Evolutionary conservation across 2,797 vertebrate genomes (phyloP), one percentile per base, ranked within the genome.

Genomic region (Thalassophryne amazonica): DNA sequence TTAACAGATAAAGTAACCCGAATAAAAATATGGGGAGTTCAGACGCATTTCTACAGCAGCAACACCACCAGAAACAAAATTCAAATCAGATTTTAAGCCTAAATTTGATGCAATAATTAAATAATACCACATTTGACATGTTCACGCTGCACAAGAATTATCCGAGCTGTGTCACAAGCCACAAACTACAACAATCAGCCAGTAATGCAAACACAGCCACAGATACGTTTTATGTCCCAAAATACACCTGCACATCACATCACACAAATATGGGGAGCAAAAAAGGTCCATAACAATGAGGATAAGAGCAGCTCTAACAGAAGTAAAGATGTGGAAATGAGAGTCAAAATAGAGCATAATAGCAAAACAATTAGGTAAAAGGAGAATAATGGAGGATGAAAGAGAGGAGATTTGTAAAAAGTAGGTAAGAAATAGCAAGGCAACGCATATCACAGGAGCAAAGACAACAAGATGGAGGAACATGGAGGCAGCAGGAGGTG

Each of bases 331-430:
- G 52, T 48, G 51, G 59, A 60, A 60, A 52, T 56, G 61, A 49
- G 69, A 74, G 53, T 66, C 40, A 60, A 54, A 82, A 76, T 41
- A 52, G 47, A 67, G 25, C 37, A 58, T 69, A 72, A 69, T 59
- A 60, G 60, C 41, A 73, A 69, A 36, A 64, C 43, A 47, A 57
- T 46, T 50, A 58, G 53, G 45, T 51, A 80, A 74, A 80, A 72
- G 48, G 69, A 67, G 45, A 80, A 78, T 74, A 76, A 77, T 70
- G 50, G 51, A 11, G 43, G 65, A 78, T 70, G 47, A 81, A 75
- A 64, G 61, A 73, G 68, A 40, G 68, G 76, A 40, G 62, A 72
- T 84, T 75, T 81, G 52, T 60, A 58, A 70, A n/a, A 72, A 23
- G 7, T 51, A 68, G 61, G 65, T 78, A 76, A n/a, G 75, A 68